Percentiles rank a stretch among this genome's conserved stretches.
These are phyloP conservation scores for Aphodius granarius DNA, from an alignment of 2,888 invertebrate species.

Conservation along the genomic window DNA sequence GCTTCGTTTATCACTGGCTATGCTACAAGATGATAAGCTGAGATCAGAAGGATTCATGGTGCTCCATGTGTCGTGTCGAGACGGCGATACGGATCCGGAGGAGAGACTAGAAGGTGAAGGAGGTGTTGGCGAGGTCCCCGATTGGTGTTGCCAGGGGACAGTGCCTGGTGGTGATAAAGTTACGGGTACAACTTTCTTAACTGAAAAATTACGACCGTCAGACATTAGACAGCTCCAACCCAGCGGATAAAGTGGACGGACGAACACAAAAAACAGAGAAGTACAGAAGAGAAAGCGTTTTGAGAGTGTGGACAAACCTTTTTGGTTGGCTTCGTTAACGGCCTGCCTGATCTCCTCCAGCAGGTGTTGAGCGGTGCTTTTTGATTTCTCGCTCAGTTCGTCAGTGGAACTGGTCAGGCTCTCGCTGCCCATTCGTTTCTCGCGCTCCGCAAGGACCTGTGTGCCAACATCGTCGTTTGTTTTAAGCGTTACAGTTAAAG, in stretches of 20 bases:
- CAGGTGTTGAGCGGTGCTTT: conserved; percentile 71
- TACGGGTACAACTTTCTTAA: conserved; percentile 67
- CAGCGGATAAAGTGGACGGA: not conserved
- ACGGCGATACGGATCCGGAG: conserved; percentile 62
- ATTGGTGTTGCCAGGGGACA: conserved; percentile 63
- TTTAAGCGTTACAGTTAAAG: not conserved
- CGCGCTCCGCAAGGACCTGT: conserved; percentile 75
- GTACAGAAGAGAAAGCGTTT: not conserved
- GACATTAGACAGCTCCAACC: not conserved
- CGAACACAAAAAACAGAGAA: conserved; percentile 3
- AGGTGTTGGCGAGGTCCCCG: conserved; percentile 56
- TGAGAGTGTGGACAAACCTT: conserved; percentile 61
- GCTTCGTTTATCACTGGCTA: conserved; percentile 63
- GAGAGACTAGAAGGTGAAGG: conserved; percentile 68
- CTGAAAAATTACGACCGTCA: conserved; percentile 49
- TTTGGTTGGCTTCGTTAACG: conserved; percentile 84
- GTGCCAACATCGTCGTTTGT: conserved; percentile 10
- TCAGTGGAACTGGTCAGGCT: conserved; percentile 61
- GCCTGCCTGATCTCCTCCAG: conserved; percentile 87
- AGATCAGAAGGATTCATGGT: conserved; percentile 58
- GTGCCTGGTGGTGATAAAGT: conserved; percentile 65
- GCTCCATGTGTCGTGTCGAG: conserved; percentile 56
- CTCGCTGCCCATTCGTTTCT: conserved; percentile 66
- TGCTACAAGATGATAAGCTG: conserved; percentile 63
- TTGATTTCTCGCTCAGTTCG: conserved; percentile 62